These are phyloP conservation scores for Hirtodrosophila duncani DNA, from an alignment of 2,888 invertebrate species.

Conservation along the genomic window DNA sequence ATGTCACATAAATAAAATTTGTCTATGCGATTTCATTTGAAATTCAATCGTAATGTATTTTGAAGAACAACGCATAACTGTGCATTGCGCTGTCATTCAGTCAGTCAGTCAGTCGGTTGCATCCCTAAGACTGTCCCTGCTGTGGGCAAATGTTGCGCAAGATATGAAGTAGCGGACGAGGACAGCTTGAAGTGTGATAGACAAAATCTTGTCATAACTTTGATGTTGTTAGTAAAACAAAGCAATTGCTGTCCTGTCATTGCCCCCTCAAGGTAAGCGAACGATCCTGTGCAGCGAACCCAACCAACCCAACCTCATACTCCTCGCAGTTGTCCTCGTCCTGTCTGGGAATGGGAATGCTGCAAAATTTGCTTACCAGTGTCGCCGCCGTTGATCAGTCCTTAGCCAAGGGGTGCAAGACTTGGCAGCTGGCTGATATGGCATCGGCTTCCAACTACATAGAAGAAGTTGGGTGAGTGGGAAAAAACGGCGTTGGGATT, in stretches of 20 bases:
- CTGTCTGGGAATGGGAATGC: constrained; percentile 46
- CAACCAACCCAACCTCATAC: constrained; percentile 4
- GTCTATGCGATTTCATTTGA: constrained; percentile 71
- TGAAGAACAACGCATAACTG: constrained; percentile 19
- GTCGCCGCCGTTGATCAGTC: neutral
- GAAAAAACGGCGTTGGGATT: constrained; percentile 41
- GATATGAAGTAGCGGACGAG: constrained; percentile 18
- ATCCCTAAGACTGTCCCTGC: constrained; percentile 46
- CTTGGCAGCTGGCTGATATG: constrained; percentile 39
- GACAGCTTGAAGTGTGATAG: constrained; percentile 54
- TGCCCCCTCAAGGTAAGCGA: constrained; percentile 45
- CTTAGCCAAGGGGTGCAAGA: constrained; percentile 50
- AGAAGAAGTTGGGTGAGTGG: constrained; percentile 12
- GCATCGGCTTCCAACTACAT: constrained; percentile 16
- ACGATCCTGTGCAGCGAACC: constrained; percentile 7
- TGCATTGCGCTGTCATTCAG: constrained; percentile 40
- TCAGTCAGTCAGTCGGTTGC: constrained; percentile 45
- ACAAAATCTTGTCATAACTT: constrained; percentile 75
- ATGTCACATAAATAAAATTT: constrained; percentile 72
- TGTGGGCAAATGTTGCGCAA: constrained; percentile 9
- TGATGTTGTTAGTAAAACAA: constrained; percentile 71
- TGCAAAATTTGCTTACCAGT: constrained; percentile 51
- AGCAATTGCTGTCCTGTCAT: constrained; percentile 44
- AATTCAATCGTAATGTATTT: constrained; percentile 70
- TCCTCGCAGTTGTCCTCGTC: no score